Base-by-base conservation (phyloP, 2,888 invertebrate genomes). In the Pyrgus malvae region DNA sequence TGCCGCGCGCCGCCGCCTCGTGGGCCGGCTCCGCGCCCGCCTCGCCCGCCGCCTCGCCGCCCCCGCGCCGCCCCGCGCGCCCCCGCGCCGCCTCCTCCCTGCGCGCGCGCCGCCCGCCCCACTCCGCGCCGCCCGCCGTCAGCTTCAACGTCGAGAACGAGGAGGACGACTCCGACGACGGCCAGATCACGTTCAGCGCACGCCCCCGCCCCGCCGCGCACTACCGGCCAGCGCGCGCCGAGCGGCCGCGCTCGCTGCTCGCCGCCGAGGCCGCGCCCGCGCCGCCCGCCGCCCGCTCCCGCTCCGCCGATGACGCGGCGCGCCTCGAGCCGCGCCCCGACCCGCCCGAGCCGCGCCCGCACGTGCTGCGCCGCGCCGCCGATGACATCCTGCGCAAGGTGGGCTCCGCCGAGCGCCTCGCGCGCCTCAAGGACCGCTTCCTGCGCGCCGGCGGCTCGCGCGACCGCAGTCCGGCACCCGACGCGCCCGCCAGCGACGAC, bases 401-500 rank as follows among this genome's bases (percentile, higher is more conserved):
- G 40, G 76, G 86, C 70, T 88, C 88, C 37, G 80, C 87, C 11
- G 89, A 89, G 67, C 70, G 80, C 8, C 73, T 88, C 51, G 65
- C 83, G 60, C 76, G 86, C 9, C 70, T 90, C 50, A 80, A 78
- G 59, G 90, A 89, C 62, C 83, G 76, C 70, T 74, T 85, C 74
- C 60, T 77, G 31, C 77, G 81, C 56, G 78, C 77, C 44, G 62
- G 72, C 40, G 62, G 72, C 33, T 91, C 92, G 72, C 94, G 94
- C 71, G 94, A 94, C 94, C 94, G 54, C 87, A 94, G 57, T 93
- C 94, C 5, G 91, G 91, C 89, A 90, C 6, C 84, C 87, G 58
- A 66, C 80, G 51, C 77, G 17, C 7, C 83, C 3, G 81, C 55
- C 42, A 46, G 42, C 33, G 57, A 58, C 51, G 48, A 56, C 25